Base-by-base conservation (phyloP, 2,888 invertebrate genomes). In the Sipha maydis region DNA sequence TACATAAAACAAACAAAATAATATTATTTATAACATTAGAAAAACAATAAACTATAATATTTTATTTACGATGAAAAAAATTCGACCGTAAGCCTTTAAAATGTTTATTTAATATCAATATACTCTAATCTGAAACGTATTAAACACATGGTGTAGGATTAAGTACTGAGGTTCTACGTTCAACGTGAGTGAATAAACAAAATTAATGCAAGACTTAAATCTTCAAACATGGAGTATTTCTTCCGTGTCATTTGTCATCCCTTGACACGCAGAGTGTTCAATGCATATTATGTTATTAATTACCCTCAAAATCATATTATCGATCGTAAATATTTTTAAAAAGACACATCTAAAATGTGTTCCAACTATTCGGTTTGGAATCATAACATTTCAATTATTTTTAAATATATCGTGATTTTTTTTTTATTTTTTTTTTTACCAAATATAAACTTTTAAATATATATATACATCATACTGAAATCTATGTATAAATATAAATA, bases 241-340 rank as follows among this genome's bases (percentile, higher is more conserved):
- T 31, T 31, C 69, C 9, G 69, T 69, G 77, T 85, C 77, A 85
- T 85, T 85, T 85, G 77, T 85, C 67, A 48, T 85, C n/a, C 67
- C 77, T 77, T 85, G 85, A 77, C 77, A 77, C 67, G 25, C 19
- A 1, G 48, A 41, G 41, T 48, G 48, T 85, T 77, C 61, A 67
- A 76, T 84, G 61, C 61, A 25, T 61, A 61, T 69, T 21, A 28
- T 14, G n/a, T 34, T 78, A 78, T 85, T 85, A 78, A 85, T 85
- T 76, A 85, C 84, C 77, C 61, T 76, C 41, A 75, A 75, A 83
- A 83, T 83, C 38, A 67, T 76, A 84, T 67, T 76, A 41, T 76
- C 41, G 76, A 9, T 21, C 3, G 0, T 34, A 48, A 25, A 34
- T 56, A 1, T 61, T 54, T 83, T 56, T 11, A 3, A 21, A 61